Evolutionary conservation across 2,113 vertebrate species (phyloP).

Genomic region (Oenanthe oenanthe): DNA sequence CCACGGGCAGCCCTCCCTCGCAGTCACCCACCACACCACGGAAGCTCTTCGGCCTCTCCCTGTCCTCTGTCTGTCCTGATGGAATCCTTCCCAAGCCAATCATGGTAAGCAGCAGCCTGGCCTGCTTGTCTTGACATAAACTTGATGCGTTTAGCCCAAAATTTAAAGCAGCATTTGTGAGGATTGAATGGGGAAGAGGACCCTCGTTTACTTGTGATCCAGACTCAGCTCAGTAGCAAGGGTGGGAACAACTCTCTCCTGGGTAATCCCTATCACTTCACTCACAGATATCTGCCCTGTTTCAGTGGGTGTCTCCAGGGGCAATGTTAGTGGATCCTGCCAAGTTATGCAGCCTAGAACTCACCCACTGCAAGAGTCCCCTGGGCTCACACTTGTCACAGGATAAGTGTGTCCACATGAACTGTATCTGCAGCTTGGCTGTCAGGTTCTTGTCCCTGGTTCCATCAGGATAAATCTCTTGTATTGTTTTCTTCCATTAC

Average conservation of each 20-base stretch:
- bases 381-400: background rate
- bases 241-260: background rate
- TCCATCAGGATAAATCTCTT: background rate
- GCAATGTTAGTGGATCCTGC: background rate
- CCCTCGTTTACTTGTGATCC: background rate
- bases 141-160: background rate
- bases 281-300: background rate
- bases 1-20: conserved; percentile 6
- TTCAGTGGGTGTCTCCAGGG: background rate
- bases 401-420: background rate
- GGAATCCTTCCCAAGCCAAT: conserved; percentile 80
- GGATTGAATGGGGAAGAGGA: background rate
- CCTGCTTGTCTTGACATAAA: background rate
- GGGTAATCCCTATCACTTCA: background rate
- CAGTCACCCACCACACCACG: conserved; percentile 65
- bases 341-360: background rate
- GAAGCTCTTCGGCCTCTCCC: conserved; percentile 77
- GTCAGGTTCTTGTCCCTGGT: background rate
- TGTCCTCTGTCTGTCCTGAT: conserved; percentile 76
- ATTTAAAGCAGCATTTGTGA: background rate
- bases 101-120: conserved; percentile 66
- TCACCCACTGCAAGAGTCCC: background rate
- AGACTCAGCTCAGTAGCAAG: background rate
- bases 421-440: background rate
- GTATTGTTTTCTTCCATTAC: background rate